phyloP scores from a whole-genome alignment of 2,113 vertebrate genomes.

The Callithrix jacchus region DNA sequence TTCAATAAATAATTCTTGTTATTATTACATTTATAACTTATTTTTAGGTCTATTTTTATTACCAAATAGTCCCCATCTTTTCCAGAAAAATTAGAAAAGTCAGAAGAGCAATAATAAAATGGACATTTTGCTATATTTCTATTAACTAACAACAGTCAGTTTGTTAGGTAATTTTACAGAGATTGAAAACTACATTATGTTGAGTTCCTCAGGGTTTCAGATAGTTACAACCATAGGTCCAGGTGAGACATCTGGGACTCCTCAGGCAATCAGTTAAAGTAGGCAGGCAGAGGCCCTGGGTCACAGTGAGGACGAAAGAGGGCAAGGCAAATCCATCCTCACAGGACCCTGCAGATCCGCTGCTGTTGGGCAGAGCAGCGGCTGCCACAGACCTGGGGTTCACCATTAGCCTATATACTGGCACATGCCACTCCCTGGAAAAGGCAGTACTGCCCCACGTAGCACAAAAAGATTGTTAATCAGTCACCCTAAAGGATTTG shows the following conservation, averaged over 20 bases:
- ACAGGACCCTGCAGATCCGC: slow-evolving; percentile 65
- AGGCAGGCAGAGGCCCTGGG: neutral
- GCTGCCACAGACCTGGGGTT: slow-evolving; percentile 70
- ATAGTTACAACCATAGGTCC: neutral
- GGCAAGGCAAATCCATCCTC: neutral
- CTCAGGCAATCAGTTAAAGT: neutral
- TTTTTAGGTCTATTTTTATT: neutral
- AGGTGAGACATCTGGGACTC: neutral
- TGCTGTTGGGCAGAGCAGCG: slow-evolving; percentile 31
- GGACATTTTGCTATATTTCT: neutral
- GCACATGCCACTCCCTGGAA: neutral
- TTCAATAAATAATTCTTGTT: neutral
- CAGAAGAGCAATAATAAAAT: neutral
- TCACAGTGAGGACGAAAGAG: neutral
- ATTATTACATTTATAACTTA: neutral
- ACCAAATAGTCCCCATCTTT: neutral
- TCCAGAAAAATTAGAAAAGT: slow-evolving; percentile 13
- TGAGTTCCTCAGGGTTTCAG: neutral
- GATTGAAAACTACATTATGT: neutral
- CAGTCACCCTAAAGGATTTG: neutral
- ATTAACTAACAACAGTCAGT: neutral
- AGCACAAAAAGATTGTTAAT: neutral
- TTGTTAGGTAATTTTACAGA: neutral
- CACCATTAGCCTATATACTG: slow-evolving; percentile 75
- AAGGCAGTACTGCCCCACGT: neutral